Evolutionary conservation across 2,888 invertebrate species (phyloP).

Genomic region (Omphaloscelis lunosa): DNA sequence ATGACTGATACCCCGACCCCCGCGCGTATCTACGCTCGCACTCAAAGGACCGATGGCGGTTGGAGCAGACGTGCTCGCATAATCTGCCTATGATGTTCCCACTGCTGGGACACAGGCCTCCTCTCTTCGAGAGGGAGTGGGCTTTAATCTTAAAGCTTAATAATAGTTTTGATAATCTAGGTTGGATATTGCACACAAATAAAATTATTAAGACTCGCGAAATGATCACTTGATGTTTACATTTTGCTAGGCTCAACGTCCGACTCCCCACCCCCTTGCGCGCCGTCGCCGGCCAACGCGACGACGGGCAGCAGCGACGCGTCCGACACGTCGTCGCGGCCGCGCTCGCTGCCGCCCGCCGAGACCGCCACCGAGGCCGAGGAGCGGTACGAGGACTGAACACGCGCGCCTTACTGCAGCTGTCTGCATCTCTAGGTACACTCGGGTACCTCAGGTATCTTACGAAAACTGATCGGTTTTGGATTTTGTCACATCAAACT

Average conservation of each 20-base stretch:
- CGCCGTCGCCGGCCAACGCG: slow-evolving; percentile 30
- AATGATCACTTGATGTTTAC: background rate
- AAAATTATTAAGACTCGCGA: background rate
- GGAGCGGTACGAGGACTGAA: slow-evolving; percentile 81
- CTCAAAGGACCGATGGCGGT: background rate
- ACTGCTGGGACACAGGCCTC: too few relatives aligned
- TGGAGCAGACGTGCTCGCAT: background rate
- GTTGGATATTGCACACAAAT: background rate
- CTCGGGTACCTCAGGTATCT: too few relatives aligned
- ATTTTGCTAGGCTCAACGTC: slow-evolving; percentile 23
- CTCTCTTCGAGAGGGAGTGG: too few relatives aligned
- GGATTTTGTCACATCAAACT: background rate
- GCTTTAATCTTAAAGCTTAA: background rate
- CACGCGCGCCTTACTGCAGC: background rate
- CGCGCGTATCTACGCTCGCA: too few relatives aligned
- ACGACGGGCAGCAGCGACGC: slow-evolving; percentile 23
- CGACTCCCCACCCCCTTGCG: slow-evolving; percentile 31
- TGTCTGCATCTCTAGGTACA: background rate
- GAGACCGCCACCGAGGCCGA: slow-evolving; percentile 89
- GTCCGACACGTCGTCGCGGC: slow-evolving; percentile 39
- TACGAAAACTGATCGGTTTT: background rate
- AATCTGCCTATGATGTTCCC: too few relatives aligned
- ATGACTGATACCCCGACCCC: too few relatives aligned
- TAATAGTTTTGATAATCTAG: background rate
- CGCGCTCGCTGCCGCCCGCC: slow-evolving; percentile 79